Evolutionary conservation across 2,888 invertebrate genomes (phyloP), one percentile per base, ranked within the genome.

Genomic region (Mythimna ferrago): DNA sequence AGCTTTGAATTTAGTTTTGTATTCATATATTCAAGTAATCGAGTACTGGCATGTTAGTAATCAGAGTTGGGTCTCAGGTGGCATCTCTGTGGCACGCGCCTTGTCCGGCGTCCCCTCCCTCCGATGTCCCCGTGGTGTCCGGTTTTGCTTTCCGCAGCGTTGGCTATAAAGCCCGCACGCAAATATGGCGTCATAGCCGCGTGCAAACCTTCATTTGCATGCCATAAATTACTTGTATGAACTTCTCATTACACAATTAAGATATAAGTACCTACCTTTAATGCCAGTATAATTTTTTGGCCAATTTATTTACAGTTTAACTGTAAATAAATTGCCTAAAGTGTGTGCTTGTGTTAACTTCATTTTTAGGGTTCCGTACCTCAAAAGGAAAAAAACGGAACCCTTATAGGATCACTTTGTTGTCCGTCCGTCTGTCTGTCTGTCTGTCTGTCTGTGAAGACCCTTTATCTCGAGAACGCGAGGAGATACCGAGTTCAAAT

Each of bases 161-260:
- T 26, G 41, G 53, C 26, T 48, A 44, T 19, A 19, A n/a, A 71
- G 26, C 11, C 19, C 41, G 44, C 48, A 38, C 35, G 26, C 54
- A 26, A 75, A 51, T 7, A 32, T 51, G 56, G 10, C 53, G 6
- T 53, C 26, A 41, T 2, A 6, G 32, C 5, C 14, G 9, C 58
- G 11, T 66, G n/a, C 44, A 35, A 32, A 56, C 14, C 16, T 44
- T 44, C 6, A 68, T 51, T 68, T 51, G 14, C 66, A 26, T 51
- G 21, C 21, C 0, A 38, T 51, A 48, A 66, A 35, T 6, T 38
- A 0, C 19, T 51, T 38, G 6, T 57, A 32, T 48, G 62, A 19
- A 62, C 26, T 62, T 26, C 26, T 16, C 62, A 26, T 9, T 44
- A 48, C 44, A 5, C 10, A 61, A 41, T 44, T 14, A 48, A 62